Base-by-base conservation (phyloP, 2,113 vertebrate genomes). In the Pterocles gutturalis region DNA sequence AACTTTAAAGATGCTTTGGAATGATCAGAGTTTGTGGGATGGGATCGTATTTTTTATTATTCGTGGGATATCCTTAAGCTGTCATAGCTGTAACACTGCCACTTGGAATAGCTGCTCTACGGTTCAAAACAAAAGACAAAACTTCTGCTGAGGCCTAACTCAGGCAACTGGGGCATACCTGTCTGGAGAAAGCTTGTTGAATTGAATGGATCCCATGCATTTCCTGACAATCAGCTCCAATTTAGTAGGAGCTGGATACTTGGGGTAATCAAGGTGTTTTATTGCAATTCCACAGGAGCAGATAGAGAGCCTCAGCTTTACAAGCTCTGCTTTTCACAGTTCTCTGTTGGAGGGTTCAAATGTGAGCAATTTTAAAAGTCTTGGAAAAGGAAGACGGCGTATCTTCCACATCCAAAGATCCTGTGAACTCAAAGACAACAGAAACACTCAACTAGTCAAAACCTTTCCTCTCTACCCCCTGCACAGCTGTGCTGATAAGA, bases 61-160 rank as follows among this genome's bases (percentile, higher is more conserved):
- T 84, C 84, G 51, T 82, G 83, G 69, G 69, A 84, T 91, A 89
- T 84, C 60, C 64, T 95, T 82, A 73, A 95, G 49, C 77, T 95
- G 89, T 82, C 80, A 60, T 36, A 67, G 60, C 60, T 85, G 45
- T 65, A 91, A 55, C 38, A 45, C 38, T 82, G 65, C 77, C 45
- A 67, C 69, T 79, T 76, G 81, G 38, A 87, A 84, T 57, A 83
- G 61, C 72, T 66, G 83, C 61, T 95, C 45, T n/a, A 48, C 33
- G 69, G 80, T 82, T 89, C 69, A 67, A 61, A 89, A 66, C 41
- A 70, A 79, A 89, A 93, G 64, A 55, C 61, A 83, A 91, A 85
- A 54, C 49, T 70, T 48, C 75, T 89, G 29, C 17, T 69, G 78
- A 87, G 80, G 90, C 65, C 80, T 61, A 77, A 60, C 53, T 61